Evolutionary conservation across 2,888 invertebrate genomes (phyloP).

Genomic region (Balanococcus diminutus): DNA sequence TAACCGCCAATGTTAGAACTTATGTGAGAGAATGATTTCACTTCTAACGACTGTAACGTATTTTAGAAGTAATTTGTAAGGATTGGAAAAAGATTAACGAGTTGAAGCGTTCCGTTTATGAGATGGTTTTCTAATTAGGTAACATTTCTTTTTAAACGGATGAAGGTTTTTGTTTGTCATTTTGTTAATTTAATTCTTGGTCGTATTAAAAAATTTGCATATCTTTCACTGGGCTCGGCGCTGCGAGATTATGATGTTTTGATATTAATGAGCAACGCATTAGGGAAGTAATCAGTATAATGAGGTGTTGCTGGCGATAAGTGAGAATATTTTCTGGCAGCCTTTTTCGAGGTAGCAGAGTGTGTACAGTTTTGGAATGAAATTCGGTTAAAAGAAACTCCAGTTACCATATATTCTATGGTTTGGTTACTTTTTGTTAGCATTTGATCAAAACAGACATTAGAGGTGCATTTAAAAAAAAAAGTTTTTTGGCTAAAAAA

Average conservation of each 20-base stretch:
- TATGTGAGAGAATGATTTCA: neutral
- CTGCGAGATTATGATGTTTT: neutral
- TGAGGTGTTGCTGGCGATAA: slow-evolving; percentile 1
- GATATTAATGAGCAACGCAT: slow-evolving; percentile 8
- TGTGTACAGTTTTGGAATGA: neutral
- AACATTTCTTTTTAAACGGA: neutral
- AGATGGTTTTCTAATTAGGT: slow-evolving; percentile 9
- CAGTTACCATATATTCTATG: no score
- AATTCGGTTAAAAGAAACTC: neutral
- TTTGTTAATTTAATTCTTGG: slow-evolving; percentile 11
- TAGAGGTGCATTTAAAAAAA: no score
- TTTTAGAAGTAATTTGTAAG: neutral
- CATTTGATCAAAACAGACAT: no score
- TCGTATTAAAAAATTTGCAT: neutral
- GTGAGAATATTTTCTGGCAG: neutral
- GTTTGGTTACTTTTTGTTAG: no score
- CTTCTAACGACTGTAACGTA: neutral
- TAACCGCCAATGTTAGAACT: neutral
- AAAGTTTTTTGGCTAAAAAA: no score
- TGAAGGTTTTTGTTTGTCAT: slow-evolving; percentile 5
- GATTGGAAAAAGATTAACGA: slow-evolving; percentile 5
- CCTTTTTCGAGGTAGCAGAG: neutral
- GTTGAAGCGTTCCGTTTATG: neutral
- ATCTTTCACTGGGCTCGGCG: neutral
- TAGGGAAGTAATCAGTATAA: slow-evolving; percentile 1